Evolutionary conservation across 2,797 vertebrate species (phyloP).

Genomic region (Alcedo atthis): DNA sequence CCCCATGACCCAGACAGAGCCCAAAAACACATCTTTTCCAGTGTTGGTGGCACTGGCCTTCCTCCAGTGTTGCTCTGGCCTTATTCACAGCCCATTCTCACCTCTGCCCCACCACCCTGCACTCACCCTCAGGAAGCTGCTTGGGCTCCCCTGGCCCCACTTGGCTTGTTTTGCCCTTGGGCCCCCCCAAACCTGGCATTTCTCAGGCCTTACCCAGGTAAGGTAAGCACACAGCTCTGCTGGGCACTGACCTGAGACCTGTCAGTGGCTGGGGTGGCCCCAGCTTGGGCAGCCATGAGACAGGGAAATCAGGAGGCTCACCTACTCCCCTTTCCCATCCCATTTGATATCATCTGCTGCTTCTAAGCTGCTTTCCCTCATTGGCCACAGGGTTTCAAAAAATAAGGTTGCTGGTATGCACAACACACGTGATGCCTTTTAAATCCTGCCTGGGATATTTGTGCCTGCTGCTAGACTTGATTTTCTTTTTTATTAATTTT

Average conservation of each 20-base stretch:
- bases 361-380: neutral
- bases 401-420: neutral
- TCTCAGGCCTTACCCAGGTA: neutral
- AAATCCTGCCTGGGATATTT: conserved; percentile 12
- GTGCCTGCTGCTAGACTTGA: neutral
- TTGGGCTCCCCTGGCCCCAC: too few species aligned
- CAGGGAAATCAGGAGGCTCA: neutral
- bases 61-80: neutral
- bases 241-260: neutral
- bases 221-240: accelerated
- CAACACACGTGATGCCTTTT: conserved; percentile 14
- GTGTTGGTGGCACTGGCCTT: neutral
- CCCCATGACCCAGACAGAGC: neutral
- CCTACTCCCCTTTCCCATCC: neutral
- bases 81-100: accelerated
- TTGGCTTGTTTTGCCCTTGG: neutral
- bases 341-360: neutral
- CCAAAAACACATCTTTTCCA: neutral
- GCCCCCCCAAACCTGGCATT: neutral
- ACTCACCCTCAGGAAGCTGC: neutral
- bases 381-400: conserved; percentile 27
- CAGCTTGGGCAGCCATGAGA: neutral
- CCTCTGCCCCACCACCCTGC: neutral
- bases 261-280: neutral
- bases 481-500: neutral